Percentiles rank a stretch among this genome's conserved stretches.
Conservation (phyloP, 1,140 invertebrate species). For the Sinonovacula constricta region DNA sequence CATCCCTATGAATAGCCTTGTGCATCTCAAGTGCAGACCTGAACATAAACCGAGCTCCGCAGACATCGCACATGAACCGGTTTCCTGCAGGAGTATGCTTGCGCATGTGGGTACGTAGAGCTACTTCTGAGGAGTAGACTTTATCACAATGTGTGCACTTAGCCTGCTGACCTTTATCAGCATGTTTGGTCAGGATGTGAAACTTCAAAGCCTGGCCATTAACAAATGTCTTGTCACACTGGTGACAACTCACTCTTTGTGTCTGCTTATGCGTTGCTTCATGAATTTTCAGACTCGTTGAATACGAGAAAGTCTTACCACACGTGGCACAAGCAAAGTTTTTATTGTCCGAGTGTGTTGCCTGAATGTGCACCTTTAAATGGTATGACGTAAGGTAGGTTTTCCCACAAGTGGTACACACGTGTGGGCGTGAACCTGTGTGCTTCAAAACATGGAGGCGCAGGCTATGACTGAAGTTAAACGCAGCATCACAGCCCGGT, state of each 20-base stretch:
- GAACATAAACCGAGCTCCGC: conserved; percentile 74
- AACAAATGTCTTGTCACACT: conserved; percentile 89
- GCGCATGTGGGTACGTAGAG: conserved; percentile 67
- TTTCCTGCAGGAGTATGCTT: conserved; percentile 66
- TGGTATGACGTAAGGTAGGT: conserved; percentile 71
- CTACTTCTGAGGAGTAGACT: conserved; percentile 67
- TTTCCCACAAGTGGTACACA: conserved; percentile 80
- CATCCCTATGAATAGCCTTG: conserved; percentile 64
- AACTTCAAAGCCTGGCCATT: conserved; percentile 91
- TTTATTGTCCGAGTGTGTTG: conserved; percentile 62
- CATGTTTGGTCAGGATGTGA: conserved; percentile 79
- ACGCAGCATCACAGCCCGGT: conserved; percentile 79
- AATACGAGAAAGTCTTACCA: conserved; percentile 90
- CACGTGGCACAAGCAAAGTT: conserved; percentile 68
- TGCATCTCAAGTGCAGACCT: conserved; percentile 72
- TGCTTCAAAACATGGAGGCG: conserved; percentile 80
- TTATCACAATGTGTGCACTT: conserved; percentile 72
- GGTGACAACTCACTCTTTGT: conserved; percentile 86
- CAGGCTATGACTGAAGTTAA: conserved; percentile 81
- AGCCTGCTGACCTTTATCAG: conserved; percentile 69
- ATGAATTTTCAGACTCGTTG: conserved; percentile 91
- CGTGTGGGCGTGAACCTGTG: conserved; percentile 79
- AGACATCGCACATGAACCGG: conserved; percentile 74
- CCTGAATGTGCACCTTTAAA: conserved; percentile 70
- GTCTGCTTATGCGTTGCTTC: conserved; percentile 90